These are phyloP conservation scores for Drosophila ogumai DNA, from an alignment of 1,140 invertebrate species.

Conservation along the genomic window DNA sequence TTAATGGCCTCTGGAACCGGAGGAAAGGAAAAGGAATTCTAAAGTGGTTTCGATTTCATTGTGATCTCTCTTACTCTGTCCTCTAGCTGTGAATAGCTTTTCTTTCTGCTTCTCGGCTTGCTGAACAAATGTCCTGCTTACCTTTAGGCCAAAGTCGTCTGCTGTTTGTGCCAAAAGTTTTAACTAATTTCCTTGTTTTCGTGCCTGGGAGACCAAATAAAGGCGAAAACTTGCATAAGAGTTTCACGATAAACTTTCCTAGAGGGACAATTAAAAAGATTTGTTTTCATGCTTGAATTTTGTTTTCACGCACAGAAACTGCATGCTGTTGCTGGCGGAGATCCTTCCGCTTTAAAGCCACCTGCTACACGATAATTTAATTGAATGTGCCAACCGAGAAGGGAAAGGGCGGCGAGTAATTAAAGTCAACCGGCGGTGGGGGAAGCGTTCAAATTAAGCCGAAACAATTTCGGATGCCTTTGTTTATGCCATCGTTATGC, in stretches of 20 bases:
- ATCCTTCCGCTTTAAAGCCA: constrained; percentile 48
- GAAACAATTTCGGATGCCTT: constrained; percentile 69
- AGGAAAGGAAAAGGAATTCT: background rate
- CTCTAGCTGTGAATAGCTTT: background rate
- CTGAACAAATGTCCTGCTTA: constrained; percentile 4
- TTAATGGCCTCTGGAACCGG: constrained; percentile 8
- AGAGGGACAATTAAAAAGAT: constrained; percentile 73
- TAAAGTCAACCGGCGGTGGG: constrained; percentile 19
- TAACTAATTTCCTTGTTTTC: constrained; percentile 79
- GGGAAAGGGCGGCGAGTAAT: constrained; percentile 33
- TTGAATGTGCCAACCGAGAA: constrained; percentile 22
- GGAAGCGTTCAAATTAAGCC: constrained; percentile 72
- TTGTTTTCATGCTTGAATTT: constrained; percentile 62
- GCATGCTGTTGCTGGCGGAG: constrained; percentile 3
- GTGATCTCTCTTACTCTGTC: background rate
- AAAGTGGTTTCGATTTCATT: constrained; percentile 16
- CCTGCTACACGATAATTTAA: constrained; percentile 60
- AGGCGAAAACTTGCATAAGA: constrained; percentile 61
- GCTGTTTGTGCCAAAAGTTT: constrained; percentile 69
- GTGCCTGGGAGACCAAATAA: constrained; percentile 33
- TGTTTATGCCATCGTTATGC: constrained; percentile 42
- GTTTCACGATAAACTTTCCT: constrained; percentile 59
- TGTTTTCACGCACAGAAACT: constrained; percentile 25
- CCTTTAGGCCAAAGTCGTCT: constrained; percentile 42
- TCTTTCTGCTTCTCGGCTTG: background rate